Conservation (phyloP, 2,888 invertebrate genomes). For the Shargacucullia verbasci region DNA sequence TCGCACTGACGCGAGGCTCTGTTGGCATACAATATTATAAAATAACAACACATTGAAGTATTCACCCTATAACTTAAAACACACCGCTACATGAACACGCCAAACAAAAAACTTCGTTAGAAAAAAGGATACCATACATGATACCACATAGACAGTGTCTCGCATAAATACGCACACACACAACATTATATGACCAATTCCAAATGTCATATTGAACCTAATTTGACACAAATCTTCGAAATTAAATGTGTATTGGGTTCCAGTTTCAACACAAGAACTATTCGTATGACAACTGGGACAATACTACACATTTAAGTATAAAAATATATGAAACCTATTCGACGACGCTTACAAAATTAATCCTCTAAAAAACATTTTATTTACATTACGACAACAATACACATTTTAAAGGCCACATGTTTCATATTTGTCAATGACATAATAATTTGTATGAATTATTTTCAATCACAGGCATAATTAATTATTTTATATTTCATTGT, state of each 20-base stretch:
- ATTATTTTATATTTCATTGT: background rate
- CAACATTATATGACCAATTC: too few relatives aligned
- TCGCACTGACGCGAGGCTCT: slow-evolving; percentile 14
- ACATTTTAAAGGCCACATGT: slow-evolving; percentile 56
- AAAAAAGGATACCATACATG: slow-evolving; percentile 26
- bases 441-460: slow-evolving; percentile 3
- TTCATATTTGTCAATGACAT: slow-evolving; percentile 35
- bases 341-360: slow-evolving; percentile 21
- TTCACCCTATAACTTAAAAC: slow-evolving; percentile 35
- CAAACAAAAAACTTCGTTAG: slow-evolving; percentile 16
- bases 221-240: too few relatives aligned
- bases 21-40: slow-evolving; percentile 34
- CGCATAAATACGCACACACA: too few relatives aligned
- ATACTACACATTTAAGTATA: background rate
- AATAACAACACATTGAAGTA: slow-evolving; percentile 36
- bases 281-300: too few relatives aligned
- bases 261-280: too few relatives aligned
- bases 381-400: slow-evolving; percentile 50
- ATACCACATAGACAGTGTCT: background rate
- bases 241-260: too few relatives aligned
- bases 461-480: slow-evolving; percentile 27
- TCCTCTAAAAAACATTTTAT: slow-evolving; percentile 38
- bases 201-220: too few relatives aligned
- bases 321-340: slow-evolving; percentile 31
- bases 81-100: slow-evolving; percentile 21